phyloP scores from a whole-genome alignment of 2,797 vertebrate genomes.

The Malacoctenus gilli region DNA sequence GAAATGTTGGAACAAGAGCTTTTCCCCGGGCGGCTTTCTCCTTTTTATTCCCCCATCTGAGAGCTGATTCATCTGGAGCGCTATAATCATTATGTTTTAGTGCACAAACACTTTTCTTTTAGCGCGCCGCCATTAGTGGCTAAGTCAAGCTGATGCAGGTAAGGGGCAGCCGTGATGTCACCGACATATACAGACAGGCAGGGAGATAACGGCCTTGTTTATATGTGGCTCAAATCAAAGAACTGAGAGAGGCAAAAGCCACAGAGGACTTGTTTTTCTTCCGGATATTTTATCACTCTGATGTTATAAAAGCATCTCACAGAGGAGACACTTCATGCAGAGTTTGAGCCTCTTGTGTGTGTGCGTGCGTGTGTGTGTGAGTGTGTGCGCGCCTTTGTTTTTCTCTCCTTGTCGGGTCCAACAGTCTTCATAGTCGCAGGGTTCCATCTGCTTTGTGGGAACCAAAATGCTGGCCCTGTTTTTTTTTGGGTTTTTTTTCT shows the following conservation, averaged over 20 bases:
- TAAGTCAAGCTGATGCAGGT: constrained; percentile 67
- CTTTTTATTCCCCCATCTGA: constrained; percentile 24
- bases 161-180: constrained; percentile 34
- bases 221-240: constrained; percentile 34
- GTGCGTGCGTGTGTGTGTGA: constrained; percentile 18
- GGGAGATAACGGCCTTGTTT: constrained; percentile 34
- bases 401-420: too few species aligned
- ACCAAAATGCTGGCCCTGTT: too few species aligned
- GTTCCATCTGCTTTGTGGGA: too few species aligned
- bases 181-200: constrained; percentile 53
- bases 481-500: too few species aligned
- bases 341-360: too few species aligned
- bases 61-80: constrained; percentile 35
- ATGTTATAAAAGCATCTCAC: constrained; percentile 13
- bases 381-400: constrained; percentile 4
- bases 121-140: constrained; percentile 52
- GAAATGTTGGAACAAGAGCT: constrained; percentile 2
- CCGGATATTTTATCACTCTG: constrained; percentile 29
- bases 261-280: neutral
- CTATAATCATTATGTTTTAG: constrained; percentile 55
- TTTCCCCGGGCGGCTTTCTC: neutral
- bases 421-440: too few species aligned
- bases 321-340: neutral
- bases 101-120: constrained; percentile 31
- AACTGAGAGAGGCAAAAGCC: constrained; percentile 12